Conservation (phyloP, 2,113 vertebrate species). For the Prunella fulvescens region DNA sequence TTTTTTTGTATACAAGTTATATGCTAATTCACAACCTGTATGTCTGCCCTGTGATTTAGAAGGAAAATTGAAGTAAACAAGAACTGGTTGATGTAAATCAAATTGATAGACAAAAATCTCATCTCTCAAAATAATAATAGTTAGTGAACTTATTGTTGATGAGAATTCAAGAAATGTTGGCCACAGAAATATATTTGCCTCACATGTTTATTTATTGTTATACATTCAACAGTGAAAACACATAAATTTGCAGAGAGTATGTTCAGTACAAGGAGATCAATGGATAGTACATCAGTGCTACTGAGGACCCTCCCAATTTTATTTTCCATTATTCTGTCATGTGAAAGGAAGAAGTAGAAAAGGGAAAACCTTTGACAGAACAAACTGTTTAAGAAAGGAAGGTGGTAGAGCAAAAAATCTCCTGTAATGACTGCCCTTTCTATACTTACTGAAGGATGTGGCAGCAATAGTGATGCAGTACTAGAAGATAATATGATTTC, state of each 20-base stretch:
- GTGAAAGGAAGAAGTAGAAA: not conserved
- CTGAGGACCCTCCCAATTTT: not conserved
- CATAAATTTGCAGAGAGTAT: not conserved
- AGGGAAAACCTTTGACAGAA: not conserved
- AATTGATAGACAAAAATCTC: not conserved
- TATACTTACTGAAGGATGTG: not conserved
- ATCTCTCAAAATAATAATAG: not conserved
- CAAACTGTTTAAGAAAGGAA: not conserved
- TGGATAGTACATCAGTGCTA: not conserved
- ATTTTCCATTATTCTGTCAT: not conserved
- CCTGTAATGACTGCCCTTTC: not conserved
- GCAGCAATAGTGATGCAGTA: not conserved
- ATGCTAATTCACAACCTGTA: not conserved
- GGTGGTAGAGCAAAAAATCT: not conserved
- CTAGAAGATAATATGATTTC: not conserved
- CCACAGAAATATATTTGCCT: not conserved
- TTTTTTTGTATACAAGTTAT: not conserved
- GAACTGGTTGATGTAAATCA: not conserved
- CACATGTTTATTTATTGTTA: not conserved
- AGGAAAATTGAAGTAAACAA: not conserved
- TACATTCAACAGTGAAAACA: not conserved
- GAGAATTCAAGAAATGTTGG: not conserved
- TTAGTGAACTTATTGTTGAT: not conserved
- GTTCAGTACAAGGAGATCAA: not conserved
- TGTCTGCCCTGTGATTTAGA: not conserved